Percentiles rank a stretch among this genome's conserved stretches.
These are phyloP conservation scores for Choristoneura fumiferana DNA, from an alignment of 1,140 invertebrate genomes.

Conservation along the genomic window DNA sequence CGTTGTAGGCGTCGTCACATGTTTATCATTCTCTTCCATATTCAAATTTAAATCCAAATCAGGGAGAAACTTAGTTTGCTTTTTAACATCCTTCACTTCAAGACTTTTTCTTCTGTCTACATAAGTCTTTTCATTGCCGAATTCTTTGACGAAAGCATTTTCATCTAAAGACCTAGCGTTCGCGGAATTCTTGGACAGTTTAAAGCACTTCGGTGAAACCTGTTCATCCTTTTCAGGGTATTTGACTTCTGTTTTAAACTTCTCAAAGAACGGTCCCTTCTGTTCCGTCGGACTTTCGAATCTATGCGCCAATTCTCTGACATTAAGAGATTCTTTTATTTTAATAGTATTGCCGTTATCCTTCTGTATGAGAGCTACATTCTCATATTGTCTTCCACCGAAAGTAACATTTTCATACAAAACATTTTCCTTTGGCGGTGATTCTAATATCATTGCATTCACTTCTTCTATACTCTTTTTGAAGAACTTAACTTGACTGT, in stretches of 20 bases:
- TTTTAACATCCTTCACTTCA: constrained; percentile 72
- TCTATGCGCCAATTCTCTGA: constrained; percentile 79
- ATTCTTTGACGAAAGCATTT: constrained; percentile 83
- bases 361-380: constrained; percentile 33
- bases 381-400: constrained; percentile 37
- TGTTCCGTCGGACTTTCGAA: constrained; percentile 80
- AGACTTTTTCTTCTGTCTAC: constrained; percentile 74
- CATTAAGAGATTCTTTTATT: constrained; percentile 58
- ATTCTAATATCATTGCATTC: constrained; percentile 81
- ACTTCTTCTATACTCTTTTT: constrained; percentile 86
- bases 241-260: constrained; percentile 64
- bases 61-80: constrained; percentile 78
- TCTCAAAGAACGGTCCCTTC: constrained; percentile 70
- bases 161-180: constrained; percentile 87
- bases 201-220: constrained; percentile 55
- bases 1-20: constrained; percentile 76
- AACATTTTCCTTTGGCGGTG: constrained; percentile 52
- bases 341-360: constrained; percentile 65
- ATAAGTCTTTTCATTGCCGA: constrained; percentile 64
- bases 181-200: constrained; percentile 80
- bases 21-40: constrained; percentile 40
- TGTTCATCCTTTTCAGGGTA: constrained; percentile 54
- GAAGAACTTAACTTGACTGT: constrained; percentile 87
- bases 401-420: constrained; percentile 60
- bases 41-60: constrained; percentile 75